Evolutionary conservation across 2,797 vertebrate species (phyloP), one percentile per base, ranked within the genome.

Genomic region (Oophaga sylvatica): DNA sequence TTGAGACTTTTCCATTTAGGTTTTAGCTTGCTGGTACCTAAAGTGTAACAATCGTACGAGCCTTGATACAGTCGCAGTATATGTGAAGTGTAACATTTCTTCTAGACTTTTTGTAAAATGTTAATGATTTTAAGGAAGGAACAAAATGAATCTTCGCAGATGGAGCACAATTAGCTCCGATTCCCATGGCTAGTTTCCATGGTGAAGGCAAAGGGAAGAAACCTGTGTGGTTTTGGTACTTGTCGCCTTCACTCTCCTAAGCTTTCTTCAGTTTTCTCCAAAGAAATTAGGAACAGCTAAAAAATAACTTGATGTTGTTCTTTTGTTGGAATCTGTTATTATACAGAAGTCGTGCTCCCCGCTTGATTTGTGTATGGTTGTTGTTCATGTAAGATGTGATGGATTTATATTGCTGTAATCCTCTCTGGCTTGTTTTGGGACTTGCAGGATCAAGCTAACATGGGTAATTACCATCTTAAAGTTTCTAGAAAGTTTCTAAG

Each of bases 181-280:
- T 17, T 84, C 83, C 83, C 83, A 29, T 76, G 71, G 83, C 35
- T 77, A 70, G 83, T 84, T 84, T 76, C 83, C 83, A 84, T 84
- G 83, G 83, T 75, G 70, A 84, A 73, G 56, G 20, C 59, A 17
- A 48, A 22, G 62, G 22, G 41, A 81, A 56, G 80, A 16, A 84
- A 63, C 70, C 71, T 62, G 70, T 76, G 70, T 57, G 70, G 71
- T 76, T 75, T 84, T 35, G 4, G 59, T 22, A 76, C 57, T 84
- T 84, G 57, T 84, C 83, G 29, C 1, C 71, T 60, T 84, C 59
- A 60, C 41, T 83, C 82, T 75, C 57, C 15, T 12, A 75, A 84
- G 59, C n/a, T 13, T 31, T 76, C 35, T 48, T 45, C 41, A 16
- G 31, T 76, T 84, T 76, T 48, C 57, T 84, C 70, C 70, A 76